Evolutionary conservation across 2,888 invertebrate genomes (phyloP), one percentile per base, ranked within the genome.

Genomic region (Pseudoips prasinana): DNA sequence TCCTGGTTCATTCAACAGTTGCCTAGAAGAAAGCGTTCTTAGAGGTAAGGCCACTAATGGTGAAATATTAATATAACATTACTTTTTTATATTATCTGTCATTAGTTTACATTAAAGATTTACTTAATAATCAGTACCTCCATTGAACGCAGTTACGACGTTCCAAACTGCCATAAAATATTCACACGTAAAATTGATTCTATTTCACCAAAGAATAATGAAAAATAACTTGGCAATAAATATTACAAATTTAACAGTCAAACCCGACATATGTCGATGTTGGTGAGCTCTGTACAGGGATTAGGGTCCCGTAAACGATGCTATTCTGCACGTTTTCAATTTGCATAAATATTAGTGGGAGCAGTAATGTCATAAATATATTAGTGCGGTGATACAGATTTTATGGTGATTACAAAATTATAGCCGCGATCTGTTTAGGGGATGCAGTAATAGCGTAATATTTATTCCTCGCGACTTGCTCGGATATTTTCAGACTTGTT

Each of bases 331-430:
- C 78, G 73, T 84, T 85, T 89, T 87, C 89, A 85, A 88, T 88
- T 89, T 89, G 84, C 88, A 89, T 89, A 88, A 85, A 86, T 85
- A 88, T 87, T 86, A 87, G 85, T 82, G 77, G 72, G 71, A 73
- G 76, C 77, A 64, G 62, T 80, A 80, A 83, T 77, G 79, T 70
- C 78, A 86, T 88, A 88, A 87, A 88, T 88, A 87, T 84, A 87
- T 88, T 88, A 87, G 83, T 81, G 76, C 58, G 79, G 81, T 83
- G 79, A 82, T 84, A 84, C 83, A 82, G 81, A 87, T 87, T 88
- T 87, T 86, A 88, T 88, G 87, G 85, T 82, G 85, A 87, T 88
- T 84, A 84, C 81, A 65, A 73, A 78, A 84, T 86, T 81, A 81
- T 79, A 70, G 64, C 59, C 51, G 52, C 71, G 61, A 64, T 66